A percentile compares a stretch with the other conserved stretches of the same genome.
Evolutionary conservation across 2,888 invertebrate genomes (phyloP).

Genomic region (Drosophila paranaensis): DNA sequence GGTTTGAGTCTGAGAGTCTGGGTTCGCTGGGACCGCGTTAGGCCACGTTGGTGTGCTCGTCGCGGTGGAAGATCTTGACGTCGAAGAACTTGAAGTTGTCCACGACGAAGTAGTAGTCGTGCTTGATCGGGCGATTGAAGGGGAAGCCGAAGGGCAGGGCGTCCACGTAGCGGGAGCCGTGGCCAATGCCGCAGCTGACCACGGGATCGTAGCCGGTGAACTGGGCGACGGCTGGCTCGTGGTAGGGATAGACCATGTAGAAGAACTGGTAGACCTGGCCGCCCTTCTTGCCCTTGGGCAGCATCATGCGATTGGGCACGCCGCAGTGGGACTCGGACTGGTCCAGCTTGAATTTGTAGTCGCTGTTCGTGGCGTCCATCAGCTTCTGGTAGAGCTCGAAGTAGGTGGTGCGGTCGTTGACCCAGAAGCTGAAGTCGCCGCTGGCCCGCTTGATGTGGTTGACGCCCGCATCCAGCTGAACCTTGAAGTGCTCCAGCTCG

Average conservation of each 20-base stretch:
- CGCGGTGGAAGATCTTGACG: conserved; percentile 88
- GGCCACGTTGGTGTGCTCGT: conserved; percentile 82
- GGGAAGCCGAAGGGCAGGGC: conserved; percentile 89
- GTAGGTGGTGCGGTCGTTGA: conserved; percentile 87
- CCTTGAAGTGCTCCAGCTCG: conserved; percentile 88
- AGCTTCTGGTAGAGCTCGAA: conserved; percentile 85
- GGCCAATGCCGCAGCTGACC: conserved; percentile 86
- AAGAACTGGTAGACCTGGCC: conserved; percentile 88
- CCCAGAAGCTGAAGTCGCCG: conserved; percentile 88
- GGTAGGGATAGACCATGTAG: conserved; percentile 87
- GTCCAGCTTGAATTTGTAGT: conserved; percentile 85
- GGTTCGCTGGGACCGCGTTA: conserved; percentile 73
- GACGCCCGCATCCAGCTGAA: conserved; percentile 87
- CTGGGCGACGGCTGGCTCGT: conserved; percentile 84
- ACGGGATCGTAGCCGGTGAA: conserved; percentile 86
- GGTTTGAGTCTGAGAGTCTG: conserved; percentile 32
- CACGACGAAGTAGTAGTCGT: conserved; percentile 87
- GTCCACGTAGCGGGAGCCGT: conserved; percentile 84
- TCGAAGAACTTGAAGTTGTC: conserved; percentile 90
- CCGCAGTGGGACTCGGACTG: conserved; percentile 86
- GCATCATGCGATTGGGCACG: conserved; percentile 87
- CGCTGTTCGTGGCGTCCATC: conserved; percentile 85
- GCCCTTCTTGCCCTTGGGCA: conserved; percentile 88
- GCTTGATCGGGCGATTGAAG: conserved; percentile 88
- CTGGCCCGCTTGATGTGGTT: conserved; percentile 87